These are phyloP conservation scores for Lytechinus variegatus DNA, from an alignment of 35 echinoderm and acorn worm genomes.

Conservation along the genomic window DNA sequence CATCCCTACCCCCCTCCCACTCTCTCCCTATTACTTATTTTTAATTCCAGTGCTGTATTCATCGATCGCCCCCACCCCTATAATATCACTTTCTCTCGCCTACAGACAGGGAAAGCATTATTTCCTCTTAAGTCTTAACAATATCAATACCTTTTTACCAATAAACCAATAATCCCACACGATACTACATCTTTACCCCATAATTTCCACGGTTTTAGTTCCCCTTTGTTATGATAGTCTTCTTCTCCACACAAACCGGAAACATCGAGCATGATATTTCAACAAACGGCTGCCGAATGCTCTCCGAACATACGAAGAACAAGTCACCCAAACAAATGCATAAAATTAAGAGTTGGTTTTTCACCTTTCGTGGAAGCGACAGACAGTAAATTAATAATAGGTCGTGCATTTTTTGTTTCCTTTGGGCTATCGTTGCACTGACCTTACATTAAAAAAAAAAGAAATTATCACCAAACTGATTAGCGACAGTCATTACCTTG, in stretches of 20 bases:
- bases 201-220: neutral
- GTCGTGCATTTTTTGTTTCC: too few relatives aligned
- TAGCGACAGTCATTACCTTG: too few relatives aligned
- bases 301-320: too few relatives aligned
- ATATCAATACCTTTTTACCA: neutral
- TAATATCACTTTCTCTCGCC: neutral
- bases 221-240: neutral
- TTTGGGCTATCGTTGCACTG: too few relatives aligned
- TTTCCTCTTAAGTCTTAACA: neutral
- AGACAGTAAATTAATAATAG: too few relatives aligned
- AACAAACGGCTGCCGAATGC: neutral
- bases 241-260: neutral
- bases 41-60: too few relatives aligned
- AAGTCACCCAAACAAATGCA: too few relatives aligned
- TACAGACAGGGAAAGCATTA: neutral
- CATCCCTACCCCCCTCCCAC: too few relatives aligned
- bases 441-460: too few relatives aligned
- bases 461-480: too few relatives aligned
- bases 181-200: neutral
- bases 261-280: neutral
- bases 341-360: too few relatives aligned
- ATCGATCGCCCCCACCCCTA: neutral
- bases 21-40: neutral
- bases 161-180: neutral
- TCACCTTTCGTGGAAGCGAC: too few relatives aligned